Conservation (phyloP, 1,140 invertebrate species). For the Pseudomyrmex concolor region DNA sequence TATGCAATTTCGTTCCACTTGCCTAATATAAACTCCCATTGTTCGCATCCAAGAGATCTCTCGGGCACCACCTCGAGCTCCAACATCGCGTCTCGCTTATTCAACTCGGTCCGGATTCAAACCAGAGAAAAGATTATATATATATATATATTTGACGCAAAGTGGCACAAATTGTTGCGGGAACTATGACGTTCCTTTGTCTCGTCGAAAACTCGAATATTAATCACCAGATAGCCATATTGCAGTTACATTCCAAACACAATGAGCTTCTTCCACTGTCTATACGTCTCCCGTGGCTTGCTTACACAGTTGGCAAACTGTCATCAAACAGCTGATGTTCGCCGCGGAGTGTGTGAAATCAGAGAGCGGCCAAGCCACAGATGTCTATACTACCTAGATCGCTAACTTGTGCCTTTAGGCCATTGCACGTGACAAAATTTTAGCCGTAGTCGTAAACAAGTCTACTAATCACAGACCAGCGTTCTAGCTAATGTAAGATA, state of each 20-base stretch:
- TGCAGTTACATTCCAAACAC: slow-evolving; percentile 81
- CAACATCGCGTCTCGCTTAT: slow-evolving; percentile 89
- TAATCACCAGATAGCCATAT: slow-evolving; percentile 83
- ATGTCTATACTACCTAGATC: no score
- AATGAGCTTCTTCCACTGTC: slow-evolving; percentile 73
- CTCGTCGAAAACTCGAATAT: slow-evolving; percentile 64
- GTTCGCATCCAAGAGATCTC: slow-evolving; percentile 96
- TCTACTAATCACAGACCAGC: no score
- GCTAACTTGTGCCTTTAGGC: no score
- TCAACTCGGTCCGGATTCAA: slow-evolving; percentile 57
- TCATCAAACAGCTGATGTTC: slow-evolving; percentile 84
- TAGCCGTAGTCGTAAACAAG: no score
- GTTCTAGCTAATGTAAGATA: no score
- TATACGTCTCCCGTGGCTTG: neutral
- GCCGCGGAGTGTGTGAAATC: slow-evolving; percentile 22
- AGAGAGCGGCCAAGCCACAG: no score
- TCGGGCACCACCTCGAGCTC: slow-evolving; percentile 98
- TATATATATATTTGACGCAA: slow-evolving; percentile 23
- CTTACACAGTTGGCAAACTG: slow-evolving; percentile 80
- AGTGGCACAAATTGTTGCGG: slow-evolving; percentile 76
- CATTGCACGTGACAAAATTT: no score
- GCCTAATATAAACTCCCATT: slow-evolving; percentile 99
- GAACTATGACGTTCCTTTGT: slow-evolving; percentile 84
- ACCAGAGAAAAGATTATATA: neutral
- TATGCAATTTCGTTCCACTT: slow-evolving; percentile 84